Evolutionary conservation across 2,888 invertebrate genomes (phyloP).

Genomic region (Sussaba pulchella): DNA sequence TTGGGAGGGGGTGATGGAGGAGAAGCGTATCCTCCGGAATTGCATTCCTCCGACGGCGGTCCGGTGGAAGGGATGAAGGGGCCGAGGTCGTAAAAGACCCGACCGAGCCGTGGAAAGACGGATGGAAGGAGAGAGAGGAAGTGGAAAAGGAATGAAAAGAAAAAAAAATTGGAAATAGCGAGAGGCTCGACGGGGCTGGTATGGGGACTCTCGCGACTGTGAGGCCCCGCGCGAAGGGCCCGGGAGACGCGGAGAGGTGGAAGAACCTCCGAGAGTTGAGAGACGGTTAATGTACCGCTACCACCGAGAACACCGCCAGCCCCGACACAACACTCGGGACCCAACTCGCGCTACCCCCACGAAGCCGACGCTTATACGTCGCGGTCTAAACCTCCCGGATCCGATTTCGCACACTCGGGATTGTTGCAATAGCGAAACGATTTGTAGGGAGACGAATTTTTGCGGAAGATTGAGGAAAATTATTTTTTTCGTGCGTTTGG

Average conservation of each 20-base stretch:
- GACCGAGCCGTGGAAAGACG: constrained; percentile 49
- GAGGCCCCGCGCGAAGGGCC: constrained; percentile 34
- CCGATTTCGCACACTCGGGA: not conserved
- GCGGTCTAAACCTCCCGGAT: not conserved
- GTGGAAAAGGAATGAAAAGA: constrained; percentile 46
- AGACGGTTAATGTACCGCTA: constrained; percentile 74
- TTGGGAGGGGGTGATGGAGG: constrained; percentile 15
- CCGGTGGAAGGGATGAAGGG: constrained; percentile 38
- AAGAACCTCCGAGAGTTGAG: constrained; percentile 51
- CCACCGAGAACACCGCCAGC: constrained; percentile 54
- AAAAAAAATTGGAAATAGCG: constrained; percentile 21
- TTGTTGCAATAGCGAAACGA: not conserved
- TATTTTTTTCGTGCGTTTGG: no score
- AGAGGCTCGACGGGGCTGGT: constrained; percentile 17
- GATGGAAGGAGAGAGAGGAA: constrained; percentile 64
- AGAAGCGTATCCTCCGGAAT: constrained; percentile 58
- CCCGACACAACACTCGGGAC: constrained; percentile 22
- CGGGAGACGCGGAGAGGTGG: constrained; percentile 45
- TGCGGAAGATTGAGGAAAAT: no score
- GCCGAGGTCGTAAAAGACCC: constrained; percentile 42
- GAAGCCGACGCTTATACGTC: constrained; percentile 22
- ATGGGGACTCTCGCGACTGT: constrained; percentile 33
- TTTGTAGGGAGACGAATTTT: no score
- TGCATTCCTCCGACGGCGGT: constrained; percentile 54
- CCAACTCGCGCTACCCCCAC: constrained; percentile 56